Evolutionary conservation across 2,113 vertebrate species (phyloP).

Genomic region (Camelus bactrianus): DNA sequence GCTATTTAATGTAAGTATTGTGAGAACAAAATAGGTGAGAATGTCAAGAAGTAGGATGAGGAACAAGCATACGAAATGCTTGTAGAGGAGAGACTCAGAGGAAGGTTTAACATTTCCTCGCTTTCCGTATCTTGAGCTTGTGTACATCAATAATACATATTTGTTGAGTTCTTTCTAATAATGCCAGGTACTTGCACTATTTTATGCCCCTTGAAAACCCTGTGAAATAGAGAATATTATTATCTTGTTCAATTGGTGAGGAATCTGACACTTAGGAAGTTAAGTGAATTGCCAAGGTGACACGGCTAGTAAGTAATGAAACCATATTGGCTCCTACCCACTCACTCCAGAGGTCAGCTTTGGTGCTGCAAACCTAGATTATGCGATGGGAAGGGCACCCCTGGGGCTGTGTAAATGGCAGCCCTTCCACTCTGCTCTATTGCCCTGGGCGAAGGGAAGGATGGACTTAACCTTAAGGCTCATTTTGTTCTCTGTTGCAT

Average conservation of each 20-base stretch:
- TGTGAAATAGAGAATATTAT: not conserved
- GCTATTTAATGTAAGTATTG: not conserved
- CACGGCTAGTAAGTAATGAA: not conserved
- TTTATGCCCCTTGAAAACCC: not conserved
- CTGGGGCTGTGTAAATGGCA: not conserved
- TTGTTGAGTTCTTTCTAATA: not conserved
- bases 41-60: not conserved
- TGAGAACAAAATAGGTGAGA: not conserved
- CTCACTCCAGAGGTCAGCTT: not conserved
- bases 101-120: not conserved
- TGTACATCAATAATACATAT: not conserved
- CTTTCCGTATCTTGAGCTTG: not conserved
- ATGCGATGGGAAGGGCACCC: not conserved
- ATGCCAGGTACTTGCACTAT: not conserved
- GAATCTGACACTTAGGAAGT: not conserved
- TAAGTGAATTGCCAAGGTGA: not conserved
- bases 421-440: not conserved
- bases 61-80: not conserved
- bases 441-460: not conserved
- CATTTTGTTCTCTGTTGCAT: not conserved
- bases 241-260: not conserved
- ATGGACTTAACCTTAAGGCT: not conserved
- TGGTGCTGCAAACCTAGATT: not conserved
- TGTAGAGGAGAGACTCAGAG: not conserved
- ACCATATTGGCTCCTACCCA: not conserved